Conservation (phyloP, 2,113 vertebrate genomes). For the Cariama cristata region DNA sequence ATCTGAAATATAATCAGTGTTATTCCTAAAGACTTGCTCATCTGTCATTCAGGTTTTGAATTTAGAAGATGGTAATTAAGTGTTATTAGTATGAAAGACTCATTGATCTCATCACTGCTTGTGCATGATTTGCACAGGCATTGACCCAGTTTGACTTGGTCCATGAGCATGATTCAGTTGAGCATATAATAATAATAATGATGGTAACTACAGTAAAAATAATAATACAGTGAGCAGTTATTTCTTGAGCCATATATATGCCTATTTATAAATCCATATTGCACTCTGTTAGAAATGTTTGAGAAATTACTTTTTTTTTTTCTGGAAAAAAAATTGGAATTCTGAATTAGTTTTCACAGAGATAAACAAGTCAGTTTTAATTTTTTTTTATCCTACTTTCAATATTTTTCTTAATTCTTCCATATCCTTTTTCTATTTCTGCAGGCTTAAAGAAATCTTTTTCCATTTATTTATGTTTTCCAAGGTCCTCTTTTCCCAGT, state of each 20-base stretch:
- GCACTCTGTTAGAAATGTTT: neutral
- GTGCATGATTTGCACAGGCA: neutral
- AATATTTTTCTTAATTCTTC: neutral
- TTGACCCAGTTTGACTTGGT: neutral
- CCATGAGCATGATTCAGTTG: neutral
- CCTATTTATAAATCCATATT: neutral
- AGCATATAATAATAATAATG: neutral
- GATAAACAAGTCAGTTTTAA: neutral
- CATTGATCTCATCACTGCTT: neutral
- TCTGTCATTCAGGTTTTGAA: neutral
- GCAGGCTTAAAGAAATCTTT: neutral
- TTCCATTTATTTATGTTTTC: neutral
- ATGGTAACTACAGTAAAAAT: neutral
- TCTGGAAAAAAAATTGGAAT: neutral
- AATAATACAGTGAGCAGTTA: neutral
- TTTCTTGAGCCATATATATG: neutral
- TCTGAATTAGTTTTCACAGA: neutral
- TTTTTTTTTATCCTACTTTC: neutral
- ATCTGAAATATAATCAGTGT: neutral
- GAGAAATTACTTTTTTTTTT: neutral
- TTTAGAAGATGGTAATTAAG: slow-evolving; percentile 7
- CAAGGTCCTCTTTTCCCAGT: neutral
- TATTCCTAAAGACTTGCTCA: neutral
- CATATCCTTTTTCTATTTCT: neutral
- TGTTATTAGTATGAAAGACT: neutral